phyloP scores from a whole-genome alignment of 2,113 vertebrate genomes.

The Callithrix jacchus region DNA sequence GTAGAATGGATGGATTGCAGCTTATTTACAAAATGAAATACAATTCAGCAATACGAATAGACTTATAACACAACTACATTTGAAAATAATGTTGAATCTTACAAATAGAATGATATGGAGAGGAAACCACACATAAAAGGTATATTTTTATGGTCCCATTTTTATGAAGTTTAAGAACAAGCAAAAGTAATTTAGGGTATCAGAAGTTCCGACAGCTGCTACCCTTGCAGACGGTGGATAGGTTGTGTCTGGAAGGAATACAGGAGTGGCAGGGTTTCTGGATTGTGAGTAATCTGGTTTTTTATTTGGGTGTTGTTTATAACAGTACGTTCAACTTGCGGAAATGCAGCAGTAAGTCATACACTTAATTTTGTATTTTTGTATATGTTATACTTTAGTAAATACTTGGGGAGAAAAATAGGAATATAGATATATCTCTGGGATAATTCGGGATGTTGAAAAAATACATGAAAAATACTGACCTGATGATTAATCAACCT shows the following conservation, averaged over 20 bases:
- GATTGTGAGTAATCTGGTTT: not conserved
- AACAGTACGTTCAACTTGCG: not conserved
- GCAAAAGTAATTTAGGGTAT: not conserved
- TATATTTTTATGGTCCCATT: not conserved
- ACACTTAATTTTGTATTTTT: not conserved
- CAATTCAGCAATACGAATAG: not conserved
- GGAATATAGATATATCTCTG: not conserved
- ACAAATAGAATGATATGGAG: not conserved
- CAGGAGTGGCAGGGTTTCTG: not conserved
- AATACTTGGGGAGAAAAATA: not conserved
- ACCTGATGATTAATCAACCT: not conserved
- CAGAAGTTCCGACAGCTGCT: not conserved
- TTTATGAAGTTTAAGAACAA: not conserved
- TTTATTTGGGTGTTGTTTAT: not conserved
- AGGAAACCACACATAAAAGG: not conserved
- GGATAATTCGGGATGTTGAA: not conserved
- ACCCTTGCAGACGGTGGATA: too few species aligned
- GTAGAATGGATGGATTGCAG: not conserved
- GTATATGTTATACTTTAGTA: not conserved
- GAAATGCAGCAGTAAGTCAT: not conserved
- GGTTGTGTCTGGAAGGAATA: not conserved
- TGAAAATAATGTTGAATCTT: not conserved
- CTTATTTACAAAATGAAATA: constrained; percentile 4
- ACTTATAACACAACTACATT: not conserved
- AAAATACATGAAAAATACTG: not conserved